These are phyloP conservation scores for Phylloscopus whistleri DNA, from an alignment of 2,113 vertebrate genomes.

Conservation along the genomic window DNA sequence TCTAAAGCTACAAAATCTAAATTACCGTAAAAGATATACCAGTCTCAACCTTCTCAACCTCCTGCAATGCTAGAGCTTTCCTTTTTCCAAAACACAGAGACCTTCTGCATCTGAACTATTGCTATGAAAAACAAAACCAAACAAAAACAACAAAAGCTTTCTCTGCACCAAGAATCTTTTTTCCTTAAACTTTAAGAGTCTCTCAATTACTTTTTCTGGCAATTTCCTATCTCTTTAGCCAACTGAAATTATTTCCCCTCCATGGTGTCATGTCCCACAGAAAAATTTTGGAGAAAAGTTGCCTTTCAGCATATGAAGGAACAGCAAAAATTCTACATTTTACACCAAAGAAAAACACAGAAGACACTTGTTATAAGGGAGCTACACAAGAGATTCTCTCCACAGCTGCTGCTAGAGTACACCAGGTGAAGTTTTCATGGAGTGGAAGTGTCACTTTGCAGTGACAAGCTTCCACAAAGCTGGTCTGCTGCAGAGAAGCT, in stretches of 20 bases:
- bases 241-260: background rate
- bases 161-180: background rate
- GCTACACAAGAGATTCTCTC: background rate
- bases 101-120: background rate
- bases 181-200: background rate
- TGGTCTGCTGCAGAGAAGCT: background rate
- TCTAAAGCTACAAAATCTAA: background rate
- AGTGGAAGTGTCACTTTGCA: background rate
- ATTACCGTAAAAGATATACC: background rate
- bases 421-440: background rate
- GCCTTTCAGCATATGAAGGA: background rate
- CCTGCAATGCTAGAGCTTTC: background rate
- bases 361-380: background rate
- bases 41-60: background rate
- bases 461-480: background rate
- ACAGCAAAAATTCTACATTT: background rate
- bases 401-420: background rate
- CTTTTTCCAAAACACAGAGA: background rate
- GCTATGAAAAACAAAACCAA: accelerated
- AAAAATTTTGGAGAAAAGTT: background rate
- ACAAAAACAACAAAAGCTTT: background rate
- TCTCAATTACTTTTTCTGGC: background rate
- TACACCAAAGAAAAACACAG: background rate
- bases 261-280: background rate
- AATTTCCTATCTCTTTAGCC: background rate